phyloP scores from a whole-genome alignment of 2,113 vertebrate genomes.

The Epinephelus cyanopodus region DNA sequence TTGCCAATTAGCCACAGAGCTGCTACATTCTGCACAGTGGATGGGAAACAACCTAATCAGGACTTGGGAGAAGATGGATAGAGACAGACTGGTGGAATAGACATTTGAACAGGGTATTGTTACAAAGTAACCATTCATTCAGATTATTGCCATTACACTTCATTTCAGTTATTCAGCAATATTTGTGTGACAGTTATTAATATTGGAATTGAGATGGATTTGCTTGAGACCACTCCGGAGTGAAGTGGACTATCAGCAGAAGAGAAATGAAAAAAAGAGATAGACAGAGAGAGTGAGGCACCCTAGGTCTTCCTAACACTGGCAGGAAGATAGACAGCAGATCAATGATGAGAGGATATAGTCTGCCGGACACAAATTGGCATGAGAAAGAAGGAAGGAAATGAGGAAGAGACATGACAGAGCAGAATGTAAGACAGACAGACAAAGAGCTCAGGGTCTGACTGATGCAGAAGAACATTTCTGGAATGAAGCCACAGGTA shows the following conservation, averaged over 20 bases:
- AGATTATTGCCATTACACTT: conserved; percentile 35
- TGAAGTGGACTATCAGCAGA: neutral
- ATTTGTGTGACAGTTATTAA: neutral
- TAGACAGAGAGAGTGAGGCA: neutral
- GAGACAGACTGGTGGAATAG: conserved; percentile 26
- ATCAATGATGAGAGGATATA: conserved; percentile 64
- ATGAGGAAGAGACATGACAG: conserved; percentile 43
- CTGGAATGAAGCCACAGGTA: conserved; percentile 30
- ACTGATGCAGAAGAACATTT: conserved; percentile 16
- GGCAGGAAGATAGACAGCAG: conserved; percentile 52
- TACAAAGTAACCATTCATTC: conserved; percentile 21
- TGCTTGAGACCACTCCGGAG: neutral
- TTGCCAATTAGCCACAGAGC: conserved; percentile 80
- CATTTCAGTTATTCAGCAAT: conserved; percentile 32
- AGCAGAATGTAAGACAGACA: conserved; percentile 59
- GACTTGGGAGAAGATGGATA: conserved; percentile 32
- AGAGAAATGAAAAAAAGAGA: conserved; percentile 18
- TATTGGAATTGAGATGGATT: conserved; percentile 24
- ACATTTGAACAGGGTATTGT: conserved; percentile 33
- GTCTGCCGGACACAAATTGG: conserved; percentile 56
- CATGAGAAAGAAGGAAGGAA: conserved; percentile 35
- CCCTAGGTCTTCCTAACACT: conserved; percentile 16
- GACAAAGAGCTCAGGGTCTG: conserved; percentile 26
- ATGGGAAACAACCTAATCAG: conserved; percentile 82
- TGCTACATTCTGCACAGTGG: conserved; percentile 64